A percentile compares a stretch with the other conserved stretches of the same genome.
phyloP scores from a whole-genome alignment of 30 jellyfish, hydroid and myxozoan genomes.

The Chironex yamaguchii region DNA sequence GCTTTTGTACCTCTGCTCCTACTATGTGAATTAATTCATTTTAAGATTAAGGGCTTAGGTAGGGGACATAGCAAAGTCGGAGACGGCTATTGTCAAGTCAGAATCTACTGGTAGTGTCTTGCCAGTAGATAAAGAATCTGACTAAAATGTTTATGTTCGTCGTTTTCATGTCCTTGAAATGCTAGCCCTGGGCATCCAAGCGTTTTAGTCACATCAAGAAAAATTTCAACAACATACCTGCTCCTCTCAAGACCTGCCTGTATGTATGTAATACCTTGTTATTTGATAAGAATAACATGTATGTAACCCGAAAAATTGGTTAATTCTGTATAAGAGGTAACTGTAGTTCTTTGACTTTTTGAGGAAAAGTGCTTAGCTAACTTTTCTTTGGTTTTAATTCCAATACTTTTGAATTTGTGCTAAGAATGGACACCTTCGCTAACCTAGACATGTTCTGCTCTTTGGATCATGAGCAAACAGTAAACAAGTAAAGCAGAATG shows the following conservation, averaged over 20 bases:
- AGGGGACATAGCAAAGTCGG: conserved; percentile 24
- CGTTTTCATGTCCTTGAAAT: conserved; percentile 43
- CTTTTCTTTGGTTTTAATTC: conserved; percentile 2
- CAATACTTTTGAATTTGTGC: conserved; percentile 25
- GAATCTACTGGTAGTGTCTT: conserved; percentile 38
- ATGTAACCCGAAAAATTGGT: neutral
- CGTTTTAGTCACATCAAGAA: conserved; percentile 18
- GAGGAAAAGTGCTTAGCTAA: conserved; percentile 33
- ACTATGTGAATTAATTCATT: conserved; percentile 16
- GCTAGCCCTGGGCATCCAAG: conserved; percentile 64
- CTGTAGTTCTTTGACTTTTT: conserved; percentile 12
- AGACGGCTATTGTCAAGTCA: conserved; percentile 26
- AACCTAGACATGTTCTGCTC: conserved; percentile 19
- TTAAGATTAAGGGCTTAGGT: conserved; percentile 28
- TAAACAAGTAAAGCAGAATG: conserved; percentile 18
- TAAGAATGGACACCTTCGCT: conserved; percentile 9
- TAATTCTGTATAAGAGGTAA: neutral
- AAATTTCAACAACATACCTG: conserved; percentile 12
- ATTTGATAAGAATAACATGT: conserved; percentile 6
- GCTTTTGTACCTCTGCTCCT: conserved; percentile 17
- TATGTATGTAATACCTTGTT: neutral
- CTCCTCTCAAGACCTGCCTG: neutral
- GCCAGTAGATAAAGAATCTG: conserved; percentile 26
- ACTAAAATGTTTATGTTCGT: conserved; percentile 19
- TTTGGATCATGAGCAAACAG: conserved; percentile 5